Base-by-base conservation (phyloP, 2,113 vertebrate species). In the Colistium nudipinnis region DNA sequence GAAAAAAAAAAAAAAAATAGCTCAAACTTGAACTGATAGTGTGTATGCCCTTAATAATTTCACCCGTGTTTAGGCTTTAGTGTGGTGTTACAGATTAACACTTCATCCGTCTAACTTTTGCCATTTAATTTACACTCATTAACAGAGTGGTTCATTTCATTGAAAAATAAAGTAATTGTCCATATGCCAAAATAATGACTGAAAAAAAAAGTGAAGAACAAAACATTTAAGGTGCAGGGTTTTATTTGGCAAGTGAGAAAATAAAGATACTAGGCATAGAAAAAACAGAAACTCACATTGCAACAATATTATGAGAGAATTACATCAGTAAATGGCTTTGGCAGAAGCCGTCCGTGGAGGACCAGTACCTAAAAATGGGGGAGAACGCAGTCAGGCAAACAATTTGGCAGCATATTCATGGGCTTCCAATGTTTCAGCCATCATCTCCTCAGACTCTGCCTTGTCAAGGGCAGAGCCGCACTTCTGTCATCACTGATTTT, bases 401-500 rank as follows among this genome's bases (percentile, higher is more conserved):
- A 2, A 4, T 2, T 33, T 14, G 30, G 20, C 1, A 31, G 12
- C 10, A 39, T 1, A 7, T 19, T 28, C 27, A n/a, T 2, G 17
- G 22, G 17, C 20, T 3, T 41, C 14, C 17, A 7, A 4, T 22
- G 1, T 20, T 20, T 64, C 1, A 36, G 11, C 7, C 1, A 25
- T 31, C 0, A 5, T 79, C 7, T 83, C 65, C 24, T 88, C 86
- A 88, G 81, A 80, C 73, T 60, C 75, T 4, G 0, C 76, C 85
- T 69, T 90, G 85, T 90, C 87, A 84, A 0, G 64, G 53, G 68
- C 71, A 68, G 81, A 89, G 67, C 31, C 17, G 86, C 87, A 90
- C 89, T 19, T 87, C 1, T 66, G 0, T 86, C 89, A 63, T 0
- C 86, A 88, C 22, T 0, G 16, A 45, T 7, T 7, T 30, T 84